Evolutionary conservation across 2,113 vertebrate species (phyloP).

Genomic region (Phrynosoma blainvillii): DNA sequence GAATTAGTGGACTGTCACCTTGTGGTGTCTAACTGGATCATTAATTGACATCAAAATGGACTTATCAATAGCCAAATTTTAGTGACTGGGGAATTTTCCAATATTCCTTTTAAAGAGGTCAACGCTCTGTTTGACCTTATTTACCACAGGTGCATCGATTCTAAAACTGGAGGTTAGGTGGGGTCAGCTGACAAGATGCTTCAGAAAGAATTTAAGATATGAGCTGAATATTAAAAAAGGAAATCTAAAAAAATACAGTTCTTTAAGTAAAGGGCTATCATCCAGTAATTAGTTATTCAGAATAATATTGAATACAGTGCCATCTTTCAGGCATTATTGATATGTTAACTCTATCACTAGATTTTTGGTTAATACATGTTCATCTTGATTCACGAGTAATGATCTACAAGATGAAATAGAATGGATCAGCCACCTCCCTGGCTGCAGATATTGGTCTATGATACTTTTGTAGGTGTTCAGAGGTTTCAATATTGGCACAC

Average conservation of each 20-base stretch:
- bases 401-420: not conserved
- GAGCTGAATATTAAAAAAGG: not conserved
- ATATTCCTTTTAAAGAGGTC: not conserved
- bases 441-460: not conserved
- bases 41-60: not conserved
- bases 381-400: not conserved
- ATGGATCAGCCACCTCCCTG: not conserved
- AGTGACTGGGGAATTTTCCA: not conserved
- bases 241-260: not conserved
- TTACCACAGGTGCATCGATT: constrained; percentile 3
- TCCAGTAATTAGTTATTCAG: not conserved
- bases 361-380: not conserved
- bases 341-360: not conserved
- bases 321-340: not conserved
- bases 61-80: not conserved
- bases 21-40: not conserved
- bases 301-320: not conserved
- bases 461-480: not conserved
- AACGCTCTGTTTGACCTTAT: not conserved
- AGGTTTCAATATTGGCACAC: not conserved
- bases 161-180: not conserved
- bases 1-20: not conserved
- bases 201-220: not conserved
- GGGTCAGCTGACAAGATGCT: not conserved
- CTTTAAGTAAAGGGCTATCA: not conserved